Percentiles rank a stretch among this genome's conserved stretches.
Conservation (phyloP, 2,888 invertebrate genomes). For the Clunio marinus region DNA sequence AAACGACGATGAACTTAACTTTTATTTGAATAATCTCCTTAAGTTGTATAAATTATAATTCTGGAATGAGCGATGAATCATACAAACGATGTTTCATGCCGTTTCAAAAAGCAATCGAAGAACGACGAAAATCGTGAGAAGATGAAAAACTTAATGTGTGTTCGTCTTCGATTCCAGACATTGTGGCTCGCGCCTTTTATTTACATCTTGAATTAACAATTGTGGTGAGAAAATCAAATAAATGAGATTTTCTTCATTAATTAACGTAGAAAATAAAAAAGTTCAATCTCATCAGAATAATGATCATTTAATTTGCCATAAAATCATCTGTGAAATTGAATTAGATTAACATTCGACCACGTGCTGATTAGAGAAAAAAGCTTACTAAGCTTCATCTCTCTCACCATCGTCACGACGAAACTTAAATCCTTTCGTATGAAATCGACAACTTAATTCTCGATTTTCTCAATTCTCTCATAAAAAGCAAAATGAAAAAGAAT, state of each 20-base stretch:
- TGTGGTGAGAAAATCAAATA: not conserved
- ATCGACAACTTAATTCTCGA: not conserved
- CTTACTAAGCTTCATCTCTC: not conserved
- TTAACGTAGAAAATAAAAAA: not conserved
- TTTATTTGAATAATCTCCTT: not conserved
- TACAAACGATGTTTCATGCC: too few species aligned
- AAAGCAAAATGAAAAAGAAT: not conserved
- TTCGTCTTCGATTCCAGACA: not conserved
- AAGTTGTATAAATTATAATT: slow-evolving; percentile 14
- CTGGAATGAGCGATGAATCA: not conserved
- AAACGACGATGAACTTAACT: slow-evolving; percentile 10
- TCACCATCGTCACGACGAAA: not conserved
- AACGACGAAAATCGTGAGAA: not conserved
- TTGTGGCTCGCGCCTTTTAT: slow-evolving; percentile 15
- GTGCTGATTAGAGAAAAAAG: not conserved
- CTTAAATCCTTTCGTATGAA: not conserved
- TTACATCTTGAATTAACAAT: not conserved
- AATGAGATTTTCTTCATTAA: not conserved
- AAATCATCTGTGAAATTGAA: not conserved
- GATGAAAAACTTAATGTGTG: not conserved
- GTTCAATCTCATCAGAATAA: not conserved
- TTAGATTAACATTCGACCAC: not conserved
- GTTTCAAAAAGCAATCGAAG: too few species aligned
- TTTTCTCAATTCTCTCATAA: not conserved
- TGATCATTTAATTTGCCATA: not conserved